Base-by-base conservation (phyloP, 2,888 invertebrate species). In the Aphelenchoides bicaudatus region DNA sequence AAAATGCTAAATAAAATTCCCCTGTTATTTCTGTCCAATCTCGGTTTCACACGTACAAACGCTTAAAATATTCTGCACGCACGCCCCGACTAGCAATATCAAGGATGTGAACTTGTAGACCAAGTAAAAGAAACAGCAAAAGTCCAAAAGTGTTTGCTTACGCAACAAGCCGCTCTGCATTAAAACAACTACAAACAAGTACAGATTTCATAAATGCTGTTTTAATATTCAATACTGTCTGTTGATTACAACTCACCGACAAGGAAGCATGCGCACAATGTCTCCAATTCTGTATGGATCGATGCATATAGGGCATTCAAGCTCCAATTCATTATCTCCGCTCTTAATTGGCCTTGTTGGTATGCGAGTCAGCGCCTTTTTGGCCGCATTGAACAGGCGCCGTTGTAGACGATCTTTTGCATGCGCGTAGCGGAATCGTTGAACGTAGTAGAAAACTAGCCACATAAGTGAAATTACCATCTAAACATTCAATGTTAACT, bases 381-480 rank as follows among this genome's bases (percentile, higher is more conserved):
- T 91, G 5, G 91, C 92, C 31, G 91, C 91, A 78, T 87, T 89
- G 80, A 90, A 90, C 63, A 92, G 82, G 75, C 90, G 31, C 21
- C 67, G 49, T 47, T 67, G 90, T 67, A 93, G 85, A 78, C 90
- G 85, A 80, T 93, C 91, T 82, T 92, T 93, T 60, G 91, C 91
- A 81, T 92, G 90, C 62, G 91, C 88, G 80, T 92, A 91, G 61
- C 92, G 84, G 82, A 92, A 91, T 69, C 91, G 84, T 82, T 93
- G 92, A 53, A 93, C 88, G 81, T 93, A 93, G 83, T 93, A 93
- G 83, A 92, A 92, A 61, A 92, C 88, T 39, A 93, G 86, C 92
- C 92, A 93, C 23, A 91, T 90, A 73, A 92, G 83, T 1, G 91
- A 91, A 68, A 92, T 91, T 73, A 91, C 87, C 90, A 92, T 91